Percentiles rank a stretch among this genome's conserved stretches.
Evolutionary conservation across 2,888 invertebrate species (phyloP).

Genomic region (Oligia latruncula): DNA sequence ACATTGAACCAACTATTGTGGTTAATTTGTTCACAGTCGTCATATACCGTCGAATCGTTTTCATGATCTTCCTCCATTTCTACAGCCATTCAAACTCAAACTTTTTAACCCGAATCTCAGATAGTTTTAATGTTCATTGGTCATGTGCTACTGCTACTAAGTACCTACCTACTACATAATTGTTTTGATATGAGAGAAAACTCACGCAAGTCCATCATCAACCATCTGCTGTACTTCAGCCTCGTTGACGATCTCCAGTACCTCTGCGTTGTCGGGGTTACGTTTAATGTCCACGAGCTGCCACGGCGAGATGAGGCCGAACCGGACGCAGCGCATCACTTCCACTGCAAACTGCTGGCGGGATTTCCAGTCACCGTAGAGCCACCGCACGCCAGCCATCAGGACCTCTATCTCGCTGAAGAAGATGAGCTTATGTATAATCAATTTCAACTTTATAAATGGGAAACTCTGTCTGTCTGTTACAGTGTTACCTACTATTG

Average conservation of each 20-base stretch:
- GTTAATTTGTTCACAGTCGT: background rate
- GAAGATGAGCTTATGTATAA: background rate
- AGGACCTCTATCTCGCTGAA: conserved; percentile 93
- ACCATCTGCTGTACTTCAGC: conserved; percentile 94
- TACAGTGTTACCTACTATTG: background rate
- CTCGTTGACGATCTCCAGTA: conserved; percentile 92
- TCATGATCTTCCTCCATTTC: background rate
- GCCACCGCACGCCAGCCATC: conserved; percentile 95
- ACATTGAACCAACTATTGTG: background rate
- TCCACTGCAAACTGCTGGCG: conserved; percentile 90
- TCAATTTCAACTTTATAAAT: too few species aligned
- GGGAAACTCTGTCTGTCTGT: background rate
- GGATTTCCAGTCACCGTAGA: conserved; percentile 92
- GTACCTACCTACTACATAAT: background rate
- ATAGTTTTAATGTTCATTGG: background rate
- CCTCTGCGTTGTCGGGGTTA: conserved; percentile 93
- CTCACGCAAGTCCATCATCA: conserved; percentile 95
- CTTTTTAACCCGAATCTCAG: background rate
- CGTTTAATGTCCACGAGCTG: conserved; percentile 94
- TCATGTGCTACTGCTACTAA: background rate
- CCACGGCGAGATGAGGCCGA: conserved; percentile 95
- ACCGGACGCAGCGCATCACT: conserved; percentile 93
- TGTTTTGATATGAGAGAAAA: conserved; percentile 44
- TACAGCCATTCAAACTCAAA: background rate
- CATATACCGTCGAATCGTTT: background rate